Conservation (phyloP, 2,113 vertebrate species). For the Sisor rabdophorus region DNA sequence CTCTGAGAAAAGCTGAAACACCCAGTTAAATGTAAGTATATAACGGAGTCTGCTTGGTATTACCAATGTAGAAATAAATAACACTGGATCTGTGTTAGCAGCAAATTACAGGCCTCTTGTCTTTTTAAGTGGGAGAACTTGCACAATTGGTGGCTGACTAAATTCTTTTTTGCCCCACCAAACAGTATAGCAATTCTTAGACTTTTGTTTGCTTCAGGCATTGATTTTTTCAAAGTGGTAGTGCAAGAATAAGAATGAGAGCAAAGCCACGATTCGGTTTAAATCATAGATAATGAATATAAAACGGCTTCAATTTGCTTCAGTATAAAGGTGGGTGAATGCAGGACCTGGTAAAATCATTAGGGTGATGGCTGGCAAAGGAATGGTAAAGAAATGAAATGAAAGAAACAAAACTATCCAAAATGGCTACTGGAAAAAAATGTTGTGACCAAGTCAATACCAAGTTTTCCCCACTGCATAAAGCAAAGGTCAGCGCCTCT, state of each 20-base stretch:
- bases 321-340: slow-evolving; percentile 2
- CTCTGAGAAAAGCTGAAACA: too few relatives aligned
- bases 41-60: too few relatives aligned
- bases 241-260: not conserved
- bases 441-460: slow-evolving; percentile 28
- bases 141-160: too few relatives aligned
- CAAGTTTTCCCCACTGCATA: slow-evolving; percentile 17
- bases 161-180: too few relatives aligned
- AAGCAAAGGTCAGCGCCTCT: slow-evolving; percentile 41
- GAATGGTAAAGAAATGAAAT: too few relatives aligned
- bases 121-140: too few relatives aligned
- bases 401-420: too few relatives aligned
- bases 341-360: not conserved
- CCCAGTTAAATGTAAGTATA: too few relatives aligned
- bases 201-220: not conserved
- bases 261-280: not conserved
- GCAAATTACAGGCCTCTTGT: too few relatives aligned
- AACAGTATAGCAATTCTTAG: not conserved
- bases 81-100: not conserved
- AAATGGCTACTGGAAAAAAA: slow-evolving; percentile 5
- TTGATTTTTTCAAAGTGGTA: not conserved
- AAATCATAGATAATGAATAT: not conserved
- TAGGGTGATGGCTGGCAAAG: not conserved
- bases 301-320: not conserved
- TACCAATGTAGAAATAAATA: not conserved